Conservation (phyloP, 1,140 invertebrate genomes). For the Drosophila littoralis region DNA sequence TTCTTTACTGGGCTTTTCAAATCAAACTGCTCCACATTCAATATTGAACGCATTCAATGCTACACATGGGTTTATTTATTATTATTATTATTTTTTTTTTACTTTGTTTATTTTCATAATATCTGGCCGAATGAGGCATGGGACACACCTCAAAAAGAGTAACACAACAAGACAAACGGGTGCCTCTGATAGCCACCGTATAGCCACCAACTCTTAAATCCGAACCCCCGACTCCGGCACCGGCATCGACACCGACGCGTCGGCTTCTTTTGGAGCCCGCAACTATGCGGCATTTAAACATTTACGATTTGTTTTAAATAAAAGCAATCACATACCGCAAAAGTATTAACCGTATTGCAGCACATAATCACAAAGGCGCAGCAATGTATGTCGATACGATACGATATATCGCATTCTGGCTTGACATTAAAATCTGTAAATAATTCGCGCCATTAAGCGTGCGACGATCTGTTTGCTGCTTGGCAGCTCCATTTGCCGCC, state of each 20-base stretch:
- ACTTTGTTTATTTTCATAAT: slow-evolving; percentile 77
- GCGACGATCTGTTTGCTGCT: slow-evolving; percentile 61
- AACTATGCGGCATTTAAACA: slow-evolving; percentile 78
- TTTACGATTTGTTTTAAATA: slow-evolving; percentile 81
- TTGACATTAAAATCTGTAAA: slow-evolving; percentile 81
- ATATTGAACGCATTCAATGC: slow-evolving; percentile 76
- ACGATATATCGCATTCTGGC: slow-evolving; percentile 62
- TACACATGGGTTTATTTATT: slow-evolving; percentile 39
- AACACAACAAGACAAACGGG: slow-evolving; percentile 52
- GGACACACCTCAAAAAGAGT: slow-evolving; percentile 66
- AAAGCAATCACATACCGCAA: slow-evolving; percentile 69
- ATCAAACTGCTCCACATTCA: slow-evolving; percentile 81
- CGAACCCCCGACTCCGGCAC: slow-evolving; percentile 4
- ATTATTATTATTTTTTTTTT: slow-evolving; percentile 37
- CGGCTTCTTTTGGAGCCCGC: slow-evolving; percentile 51
- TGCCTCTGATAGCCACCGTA: slow-evolving; percentile 76
- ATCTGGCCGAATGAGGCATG: slow-evolving; percentile 50
- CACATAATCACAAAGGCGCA: slow-evolving; percentile 70
- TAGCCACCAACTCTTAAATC: slow-evolving; percentile 31
- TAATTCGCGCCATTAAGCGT: slow-evolving; percentile 78
- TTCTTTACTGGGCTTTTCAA: slow-evolving; percentile 71
- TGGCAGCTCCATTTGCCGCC: slow-evolving; percentile 48
- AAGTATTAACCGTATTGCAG: slow-evolving; percentile 58
- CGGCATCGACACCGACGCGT: slow-evolving; percentile 32
- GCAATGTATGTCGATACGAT: slow-evolving; percentile 27